Percentiles rank a stretch among this genome's conserved stretches.
Conservation (phyloP, 2,797 vertebrate species). For the Leptodactylus fallax region DNA sequence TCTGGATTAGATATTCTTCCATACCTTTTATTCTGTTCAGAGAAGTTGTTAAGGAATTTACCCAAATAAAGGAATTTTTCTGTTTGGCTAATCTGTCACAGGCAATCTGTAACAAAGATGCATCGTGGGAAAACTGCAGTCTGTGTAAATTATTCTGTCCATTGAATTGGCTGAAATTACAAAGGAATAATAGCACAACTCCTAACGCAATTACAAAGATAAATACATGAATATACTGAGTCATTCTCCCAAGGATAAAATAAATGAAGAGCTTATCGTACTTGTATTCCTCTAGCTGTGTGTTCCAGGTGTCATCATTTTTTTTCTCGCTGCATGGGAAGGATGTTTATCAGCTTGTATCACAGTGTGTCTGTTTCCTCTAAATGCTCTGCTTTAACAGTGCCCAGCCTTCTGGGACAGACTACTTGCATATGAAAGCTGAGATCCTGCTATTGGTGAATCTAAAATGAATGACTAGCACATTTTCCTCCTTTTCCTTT, state of each 20-base stretch:
- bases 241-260: neutral
- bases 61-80: conserved; percentile 45
- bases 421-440: conserved; percentile 41
- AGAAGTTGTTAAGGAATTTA: neutral
- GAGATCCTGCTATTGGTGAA: conserved; percentile 26
- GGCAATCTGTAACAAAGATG: neutral
- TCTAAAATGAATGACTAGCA: conserved; percentile 21
- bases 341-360: conserved; percentile 44
- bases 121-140: conserved; percentile 39
- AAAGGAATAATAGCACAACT: conserved; percentile 36
- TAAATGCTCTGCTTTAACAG: conserved; percentile 7
- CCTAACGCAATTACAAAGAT: conserved; percentile 15
- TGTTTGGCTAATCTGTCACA: conserved; percentile 24
- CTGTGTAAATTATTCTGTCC: neutral
- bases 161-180: conserved; percentile 9
- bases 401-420: conserved; percentile 21
- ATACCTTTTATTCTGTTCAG: conserved; percentile 52
- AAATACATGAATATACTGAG: neutral
- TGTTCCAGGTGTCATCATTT: conserved; percentile 33
- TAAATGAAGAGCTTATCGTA: neutral
- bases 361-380: conserved; percentile 29
- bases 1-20: conserved; percentile 54
- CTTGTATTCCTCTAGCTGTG: neutral
- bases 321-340: neutral
- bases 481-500: neutral